Conservation (phyloP, 2,113 vertebrate species). For the Turdus rufiventris region DNA sequence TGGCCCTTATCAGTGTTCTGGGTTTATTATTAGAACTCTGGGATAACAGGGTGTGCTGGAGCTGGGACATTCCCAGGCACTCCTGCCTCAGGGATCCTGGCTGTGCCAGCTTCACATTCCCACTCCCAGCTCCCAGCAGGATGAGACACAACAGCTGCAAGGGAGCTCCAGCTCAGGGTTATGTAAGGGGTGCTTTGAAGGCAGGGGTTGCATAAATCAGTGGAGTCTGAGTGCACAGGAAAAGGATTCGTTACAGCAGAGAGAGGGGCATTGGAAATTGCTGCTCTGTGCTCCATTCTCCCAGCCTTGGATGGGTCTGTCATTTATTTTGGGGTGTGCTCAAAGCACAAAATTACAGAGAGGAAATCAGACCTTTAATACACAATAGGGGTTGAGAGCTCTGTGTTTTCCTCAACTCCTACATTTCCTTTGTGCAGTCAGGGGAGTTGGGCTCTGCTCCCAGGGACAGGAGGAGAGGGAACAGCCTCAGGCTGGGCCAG, state of each 20-base stretch:
- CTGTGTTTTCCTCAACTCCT: not conserved
- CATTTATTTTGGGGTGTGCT: not conserved
- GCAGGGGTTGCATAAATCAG: not conserved
- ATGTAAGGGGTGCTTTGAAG: not conserved
- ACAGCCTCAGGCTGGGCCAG: not conserved
- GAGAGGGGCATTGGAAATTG: not conserved
- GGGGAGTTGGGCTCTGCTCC: fast-evolving
- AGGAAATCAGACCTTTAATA: not conserved
- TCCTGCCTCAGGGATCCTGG: not conserved
- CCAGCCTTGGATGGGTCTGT: not conserved
- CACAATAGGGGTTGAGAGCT: not conserved
- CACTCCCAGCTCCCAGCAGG: slow-evolving; percentile 31
- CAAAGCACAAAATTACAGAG: not conserved
- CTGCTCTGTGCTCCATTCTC: not conserved
- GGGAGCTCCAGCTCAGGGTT: not conserved
- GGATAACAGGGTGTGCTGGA: slow-evolving; percentile 18
- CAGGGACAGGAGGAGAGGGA: not conserved
- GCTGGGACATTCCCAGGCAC: not conserved
- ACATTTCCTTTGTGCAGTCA: fast-evolving
- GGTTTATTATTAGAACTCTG: slow-evolving; percentile 39
- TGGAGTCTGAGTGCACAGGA: not conserved
- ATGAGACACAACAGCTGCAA: slow-evolving; percentile 42
- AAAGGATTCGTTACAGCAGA: not conserved
- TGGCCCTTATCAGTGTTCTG: slow-evolving; percentile 4
- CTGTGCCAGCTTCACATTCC: slow-evolving; percentile 28